Evolutionary conservation across 2,113 vertebrate species (phyloP).

Genomic region (Leptobrachium ailaonicum): DNA sequence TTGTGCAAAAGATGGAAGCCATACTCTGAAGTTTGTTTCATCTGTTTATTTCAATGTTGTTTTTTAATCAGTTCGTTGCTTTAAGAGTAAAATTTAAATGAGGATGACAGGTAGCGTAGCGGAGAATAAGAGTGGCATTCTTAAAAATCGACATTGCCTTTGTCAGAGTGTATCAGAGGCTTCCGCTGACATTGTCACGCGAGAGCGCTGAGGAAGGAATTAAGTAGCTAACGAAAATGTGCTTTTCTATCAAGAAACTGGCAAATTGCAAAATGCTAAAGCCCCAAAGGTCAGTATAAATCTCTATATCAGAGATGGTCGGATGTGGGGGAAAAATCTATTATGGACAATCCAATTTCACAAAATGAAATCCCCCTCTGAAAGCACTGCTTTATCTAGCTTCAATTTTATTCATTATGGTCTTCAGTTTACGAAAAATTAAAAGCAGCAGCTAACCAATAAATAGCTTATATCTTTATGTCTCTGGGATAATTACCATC

Average conservation of each 20-base stretch:
- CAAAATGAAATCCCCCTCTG: constrained; percentile 48
- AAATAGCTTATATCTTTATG: too few species aligned
- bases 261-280: constrained; percentile 63
- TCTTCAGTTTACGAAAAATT: neutral
- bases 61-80: constrained; percentile 28
- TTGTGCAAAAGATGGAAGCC: neutral
- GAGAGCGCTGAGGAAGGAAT: constrained; percentile 62
- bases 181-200: constrained; percentile 55
- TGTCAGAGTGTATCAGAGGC: constrained; percentile 56
- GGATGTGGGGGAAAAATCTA: constrained; percentile 51
- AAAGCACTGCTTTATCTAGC: neutral
- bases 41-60: neutral
- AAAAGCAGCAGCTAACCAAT: neutral
- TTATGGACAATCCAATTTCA: constrained; percentile 53
- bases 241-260: constrained; percentile 61
- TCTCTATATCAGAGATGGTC: constrained; percentile 63
- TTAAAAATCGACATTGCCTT: constrained; percentile 53
- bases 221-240: constrained; percentile 61
- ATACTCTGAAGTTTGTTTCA: neutral
- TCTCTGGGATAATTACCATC: too few species aligned
- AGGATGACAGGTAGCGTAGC: constrained; percentile 51
- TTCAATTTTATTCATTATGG: neutral
- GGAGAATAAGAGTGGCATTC: constrained; percentile 29
- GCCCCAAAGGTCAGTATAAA: constrained; percentile 64
- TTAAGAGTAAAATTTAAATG: constrained; percentile 51